These are phyloP conservation scores for Eupithecia inturbata DNA, from an alignment of 2,888 invertebrate genomes.

Conservation along the genomic window DNA sequence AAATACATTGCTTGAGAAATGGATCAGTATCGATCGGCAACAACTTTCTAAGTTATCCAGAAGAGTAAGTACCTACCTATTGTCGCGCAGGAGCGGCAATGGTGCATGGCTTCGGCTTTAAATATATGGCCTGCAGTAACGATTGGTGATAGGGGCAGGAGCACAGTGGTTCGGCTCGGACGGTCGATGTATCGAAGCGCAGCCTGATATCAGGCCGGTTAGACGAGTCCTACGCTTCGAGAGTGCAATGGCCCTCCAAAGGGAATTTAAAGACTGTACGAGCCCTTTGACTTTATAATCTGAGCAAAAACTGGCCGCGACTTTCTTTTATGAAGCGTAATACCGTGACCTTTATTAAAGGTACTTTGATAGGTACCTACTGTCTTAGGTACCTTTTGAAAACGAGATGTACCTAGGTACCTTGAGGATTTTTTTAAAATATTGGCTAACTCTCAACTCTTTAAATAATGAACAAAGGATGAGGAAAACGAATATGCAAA, in stretches of 20 bases:
- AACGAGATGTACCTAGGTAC: neutral
- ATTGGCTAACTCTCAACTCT: conserved; percentile 30
- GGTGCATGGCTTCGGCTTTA: conserved; percentile 31
- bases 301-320: conserved; percentile 38
- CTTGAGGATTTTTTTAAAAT: conserved; percentile 12
- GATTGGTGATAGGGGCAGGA: conserved; percentile 70
- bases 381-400: neutral
- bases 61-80: too few species aligned
- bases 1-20: neutral
- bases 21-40: neutral
- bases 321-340: conserved; percentile 15
- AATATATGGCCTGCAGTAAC: conserved; percentile 66
- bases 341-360: neutral
- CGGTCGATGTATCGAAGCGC: conserved; percentile 77
- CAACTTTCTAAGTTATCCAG: neutral
- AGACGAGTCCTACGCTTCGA: conserved; percentile 76
- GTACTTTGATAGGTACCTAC: neutral
- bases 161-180: conserved; percentile 61
- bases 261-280: conserved; percentile 79
- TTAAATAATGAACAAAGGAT: conserved; percentile 42
- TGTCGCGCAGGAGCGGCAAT: neutral
- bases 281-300: conserved; percentile 71
- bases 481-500: conserved; percentile 47
- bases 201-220: conserved; percentile 83
- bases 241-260: conserved; percentile 83